Conservation (phyloP, 37 sponge, comb jelly and placozoan species). For the Oscarella lobularis region DNA sequence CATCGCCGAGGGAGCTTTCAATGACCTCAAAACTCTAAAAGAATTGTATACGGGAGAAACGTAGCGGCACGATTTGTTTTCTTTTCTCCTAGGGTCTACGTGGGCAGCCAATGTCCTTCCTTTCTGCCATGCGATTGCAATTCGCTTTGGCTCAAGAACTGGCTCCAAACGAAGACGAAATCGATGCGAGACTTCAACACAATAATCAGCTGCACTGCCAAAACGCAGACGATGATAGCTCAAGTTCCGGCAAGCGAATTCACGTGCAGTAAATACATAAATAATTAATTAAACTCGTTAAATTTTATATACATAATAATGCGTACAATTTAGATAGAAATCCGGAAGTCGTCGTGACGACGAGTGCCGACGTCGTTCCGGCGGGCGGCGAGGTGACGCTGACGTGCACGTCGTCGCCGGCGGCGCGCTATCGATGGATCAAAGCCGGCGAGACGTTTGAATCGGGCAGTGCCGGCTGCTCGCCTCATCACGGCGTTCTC, state of each 20-base stretch:
- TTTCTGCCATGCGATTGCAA: not conserved
- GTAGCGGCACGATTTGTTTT: not conserved
- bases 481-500: not conserved
- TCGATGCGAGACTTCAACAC: no score
- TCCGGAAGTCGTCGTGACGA: no score
- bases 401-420: not conserved
- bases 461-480: not conserved
- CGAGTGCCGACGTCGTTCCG: not conserved
- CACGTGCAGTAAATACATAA: no score
- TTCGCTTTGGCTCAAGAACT: not conserved
- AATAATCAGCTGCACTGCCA: no score
- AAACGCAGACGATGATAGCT: no score
- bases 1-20: not conserved
- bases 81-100: not conserved
- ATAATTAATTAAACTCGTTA: no score
- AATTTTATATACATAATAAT: no score
- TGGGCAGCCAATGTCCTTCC: not conserved
- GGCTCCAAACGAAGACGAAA: not conserved
- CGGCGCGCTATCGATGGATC: slow-evolving; percentile 1
- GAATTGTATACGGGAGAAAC: not conserved
- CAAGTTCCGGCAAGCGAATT: no score
- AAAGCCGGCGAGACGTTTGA: not conserved
- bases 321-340: no score
- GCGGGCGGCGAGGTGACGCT: not conserved
- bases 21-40: not conserved